phyloP scores from a whole-genome alignment of 37 sponge, comb jelly and placozoan species.

The Aplysina aerophoba region DNA sequence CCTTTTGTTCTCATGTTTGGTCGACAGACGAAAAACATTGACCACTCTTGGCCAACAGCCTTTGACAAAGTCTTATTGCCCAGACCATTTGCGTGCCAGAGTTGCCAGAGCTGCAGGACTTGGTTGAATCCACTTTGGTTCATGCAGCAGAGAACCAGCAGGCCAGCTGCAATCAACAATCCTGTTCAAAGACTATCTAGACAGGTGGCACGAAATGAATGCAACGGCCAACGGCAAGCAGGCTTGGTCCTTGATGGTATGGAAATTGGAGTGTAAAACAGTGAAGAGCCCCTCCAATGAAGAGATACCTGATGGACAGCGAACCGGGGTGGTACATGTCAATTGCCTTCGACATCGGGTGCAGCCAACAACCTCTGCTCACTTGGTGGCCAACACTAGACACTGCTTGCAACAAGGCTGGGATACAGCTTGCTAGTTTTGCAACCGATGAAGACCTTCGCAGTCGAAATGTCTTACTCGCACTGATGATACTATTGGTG shows the following conservation, averaged over 20 bases:
- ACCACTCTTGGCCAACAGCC: too few relatives aligned
- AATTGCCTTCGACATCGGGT: conserved; percentile 12
- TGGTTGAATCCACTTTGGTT: conserved; percentile 30
- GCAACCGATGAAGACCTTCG: too few relatives aligned
- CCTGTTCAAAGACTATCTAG: too few relatives aligned
- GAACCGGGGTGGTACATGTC: conserved; percentile 20
- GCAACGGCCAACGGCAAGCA: conserved; percentile 59
- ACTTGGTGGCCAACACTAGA: too few relatives aligned
- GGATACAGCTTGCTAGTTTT: conserved; percentile 17
- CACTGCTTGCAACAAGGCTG: neutral
- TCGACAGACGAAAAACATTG: too few relatives aligned
- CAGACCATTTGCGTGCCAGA: too few relatives aligned
- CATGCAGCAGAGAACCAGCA: conserved; percentile 33
- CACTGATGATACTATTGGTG: too few relatives aligned
- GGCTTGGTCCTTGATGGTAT: conserved; percentile 66
- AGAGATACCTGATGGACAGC: neutral
- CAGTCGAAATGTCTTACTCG: too few relatives aligned
- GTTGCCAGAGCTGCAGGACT: conserved; percentile 45
- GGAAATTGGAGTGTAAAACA: conserved; percentile 31
- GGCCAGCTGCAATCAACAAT: conserved; percentile 28
- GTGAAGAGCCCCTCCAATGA: neutral
- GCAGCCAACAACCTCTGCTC: neutral
- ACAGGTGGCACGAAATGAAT: too few relatives aligned
- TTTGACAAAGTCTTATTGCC: neutral
- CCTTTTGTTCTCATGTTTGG: neutral